Base-by-base conservation (phyloP, 2,888 invertebrate species). In the Caenorhabditis sp. region DNA sequence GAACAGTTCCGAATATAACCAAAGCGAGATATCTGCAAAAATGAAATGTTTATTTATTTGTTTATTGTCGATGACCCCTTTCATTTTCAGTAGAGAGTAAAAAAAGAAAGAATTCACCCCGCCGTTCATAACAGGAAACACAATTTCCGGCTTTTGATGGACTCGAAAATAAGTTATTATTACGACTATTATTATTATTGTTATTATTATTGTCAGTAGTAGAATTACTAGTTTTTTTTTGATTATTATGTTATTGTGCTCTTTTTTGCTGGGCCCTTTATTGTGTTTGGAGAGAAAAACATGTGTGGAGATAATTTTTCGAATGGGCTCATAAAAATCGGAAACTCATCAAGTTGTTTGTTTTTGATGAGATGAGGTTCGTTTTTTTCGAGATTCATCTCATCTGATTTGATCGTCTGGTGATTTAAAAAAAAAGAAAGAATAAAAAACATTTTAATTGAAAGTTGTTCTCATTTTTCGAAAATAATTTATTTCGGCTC, bases 21-120 rank as follows among this genome's bases (percentile, higher is more conserved):
- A 78, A 61, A 12, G 71, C 74, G n/a, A 80, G 72, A 43, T 80
- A 80, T 24, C 79, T 80, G 76, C 50, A 77, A 79, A 62, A 23
- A 55, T 55, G 8, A 55, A 55, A 26, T 55, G 19, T 21, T 50
- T 3, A 8, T 50, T 19, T 50, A 4, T 31, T 31, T 31, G 31
- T 31, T 14, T n/a, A 50, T 50, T 50, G 3, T 4, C 5, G 50
- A 50, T 8, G 4, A 5, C 50, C 50, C 37, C 58, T 43, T 59
- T 49, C 19, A 21, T 43, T 53, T 31, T 31, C 31, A 31, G 31
- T 31, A 31, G 5, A 31, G 31, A 31, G 10, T 4, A 31, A 31
- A 10, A 31, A 31, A 31, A 31, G 31, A 10, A 31, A 10, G 31
- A 31, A 31, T 31, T 31, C 31, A 31, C 49, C 26, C 61, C 36